Conservation (phyloP, 30 jellyfish, hydroid and myxozoan genomes). For the Phacellophora camtschatica region DNA sequence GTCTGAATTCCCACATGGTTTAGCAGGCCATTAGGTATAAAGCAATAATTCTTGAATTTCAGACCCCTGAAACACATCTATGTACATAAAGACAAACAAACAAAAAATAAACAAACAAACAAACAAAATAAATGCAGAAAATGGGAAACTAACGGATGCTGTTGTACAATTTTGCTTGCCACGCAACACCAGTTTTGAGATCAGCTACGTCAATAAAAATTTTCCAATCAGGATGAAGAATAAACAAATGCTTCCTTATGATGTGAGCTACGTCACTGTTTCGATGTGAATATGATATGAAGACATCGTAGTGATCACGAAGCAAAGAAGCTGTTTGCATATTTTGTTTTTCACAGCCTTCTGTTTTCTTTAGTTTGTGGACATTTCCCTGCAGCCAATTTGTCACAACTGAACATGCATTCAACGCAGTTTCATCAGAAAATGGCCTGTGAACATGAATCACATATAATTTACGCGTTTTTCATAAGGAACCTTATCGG, state of each 20-base stretch:
- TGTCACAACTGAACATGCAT: constrained; percentile 49
- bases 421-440: background rate
- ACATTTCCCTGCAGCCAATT: constrained; percentile 28
- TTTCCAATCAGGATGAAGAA: constrained; percentile 67
- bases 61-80: no score
- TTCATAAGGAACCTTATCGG: no score
- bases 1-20: no score
- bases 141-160: constrained; percentile 66
- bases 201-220: constrained; percentile 77
- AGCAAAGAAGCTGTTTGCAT: background rate
- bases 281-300: constrained; percentile 81
- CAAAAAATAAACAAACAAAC: no score
- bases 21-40: no score
- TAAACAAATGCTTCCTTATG: constrained; percentile 17
- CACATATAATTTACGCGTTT: no score
- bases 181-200: constrained; percentile 79
- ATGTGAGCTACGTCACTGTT: constrained; percentile 58
- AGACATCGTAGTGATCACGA: constrained; percentile 70
- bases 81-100: no score
- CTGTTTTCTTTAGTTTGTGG: background rate
- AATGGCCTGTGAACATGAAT: constrained; percentile 40
- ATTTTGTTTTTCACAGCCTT: background rate
- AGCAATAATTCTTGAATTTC: no score
- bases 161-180: constrained; percentile 83
- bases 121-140: no score